phyloP scores from a whole-genome alignment of 2,888 invertebrate species.

The Nymphalis polychloros region DNA sequence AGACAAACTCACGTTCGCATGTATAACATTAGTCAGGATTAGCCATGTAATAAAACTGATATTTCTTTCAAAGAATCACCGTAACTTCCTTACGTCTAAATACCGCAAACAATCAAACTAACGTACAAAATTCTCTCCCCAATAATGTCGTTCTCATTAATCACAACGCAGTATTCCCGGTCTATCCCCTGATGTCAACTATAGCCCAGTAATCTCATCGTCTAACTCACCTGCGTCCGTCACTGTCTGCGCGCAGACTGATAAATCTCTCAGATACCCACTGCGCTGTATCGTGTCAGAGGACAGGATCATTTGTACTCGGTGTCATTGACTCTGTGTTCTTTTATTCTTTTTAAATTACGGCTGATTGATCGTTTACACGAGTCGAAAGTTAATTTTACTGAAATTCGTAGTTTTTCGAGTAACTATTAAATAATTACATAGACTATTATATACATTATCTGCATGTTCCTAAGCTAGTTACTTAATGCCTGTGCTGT shows the following conservation, averaged over 20 bases:
- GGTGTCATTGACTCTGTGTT: slow-evolving; percentile 18
- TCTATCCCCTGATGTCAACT: slow-evolving; percentile 15
- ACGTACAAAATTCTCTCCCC: background rate
- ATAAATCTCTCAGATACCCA: slow-evolving; percentile 49
- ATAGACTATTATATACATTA: background rate
- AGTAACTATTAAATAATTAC: background rate
- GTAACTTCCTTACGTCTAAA: background rate
- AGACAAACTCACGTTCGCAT: too few species aligned
- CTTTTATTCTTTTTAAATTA: slow-evolving; percentile 21
- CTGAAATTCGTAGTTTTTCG: background rate
- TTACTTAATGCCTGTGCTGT: too few species aligned
- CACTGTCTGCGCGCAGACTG: slow-evolving; percentile 57
- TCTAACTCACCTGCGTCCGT: slow-evolving; percentile 41
- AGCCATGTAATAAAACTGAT: background rate
- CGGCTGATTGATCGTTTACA: slow-evolving; percentile 2
- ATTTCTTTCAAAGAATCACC: background rate
- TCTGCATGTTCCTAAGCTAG: too few species aligned
- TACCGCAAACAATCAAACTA: background rate
- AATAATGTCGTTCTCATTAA: slow-evolving; percentile 9
- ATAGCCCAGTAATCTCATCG: slow-evolving; percentile 20
- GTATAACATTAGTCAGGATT: too few species aligned
- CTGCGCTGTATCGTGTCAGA: slow-evolving; percentile 26
- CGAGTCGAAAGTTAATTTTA: background rate
- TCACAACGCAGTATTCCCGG: slow-evolving; percentile 2
- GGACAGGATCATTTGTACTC: slow-evolving; percentile 31